These are phyloP conservation scores for Microplitis mediator DNA, from an alignment of 1,140 invertebrate species.

Conservation along the genomic window DNA sequence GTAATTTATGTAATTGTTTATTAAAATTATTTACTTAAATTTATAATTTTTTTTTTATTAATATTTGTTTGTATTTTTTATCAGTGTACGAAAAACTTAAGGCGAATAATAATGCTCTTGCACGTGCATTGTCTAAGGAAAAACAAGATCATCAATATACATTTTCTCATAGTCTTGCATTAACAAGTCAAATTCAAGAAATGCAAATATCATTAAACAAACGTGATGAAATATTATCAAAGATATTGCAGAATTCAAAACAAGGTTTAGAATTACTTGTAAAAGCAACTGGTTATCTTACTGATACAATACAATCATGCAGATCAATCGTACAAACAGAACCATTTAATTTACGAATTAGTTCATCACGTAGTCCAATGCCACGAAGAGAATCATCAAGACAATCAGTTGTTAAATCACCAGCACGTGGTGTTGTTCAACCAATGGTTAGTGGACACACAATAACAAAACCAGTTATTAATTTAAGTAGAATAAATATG, in stretches of 20 bases:
- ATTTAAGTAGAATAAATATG: slow-evolving; percentile 56
- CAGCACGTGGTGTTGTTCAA: slow-evolving; percentile 55
- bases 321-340: slow-evolving; percentile 37
- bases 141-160: slow-evolving; percentile 46
- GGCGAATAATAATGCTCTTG: slow-evolving; percentile 48
- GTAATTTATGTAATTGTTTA: neutral
- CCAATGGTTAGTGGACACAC: slow-evolving; percentile 60
- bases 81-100: slow-evolving; percentile 49
- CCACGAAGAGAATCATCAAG: slow-evolving; percentile 40
- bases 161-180: slow-evolving; percentile 44
- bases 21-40: neutral
- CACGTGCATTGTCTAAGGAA: slow-evolving; percentile 47
- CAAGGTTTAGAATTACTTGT: slow-evolving; percentile 45
- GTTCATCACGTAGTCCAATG: slow-evolving; percentile 34
- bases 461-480: slow-evolving; percentile 59
- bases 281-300: slow-evolving; percentile 39
- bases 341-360: slow-evolving; percentile 25
- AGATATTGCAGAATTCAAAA: slow-evolving; percentile 43
- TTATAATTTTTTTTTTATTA: neutral
- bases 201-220: slow-evolving; percentile 38
- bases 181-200: slow-evolving; percentile 44
- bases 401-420: slow-evolving; percentile 50
- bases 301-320: slow-evolving; percentile 44
- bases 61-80: slow-evolving; percentile 17
- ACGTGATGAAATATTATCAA: slow-evolving; percentile 41